A percentile compares a stretch with the other conserved stretches of the same genome.
Evolutionary conservation across 2,113 vertebrate genomes (phyloP).

Genomic region (Myiozetetes cayanensis): DNA sequence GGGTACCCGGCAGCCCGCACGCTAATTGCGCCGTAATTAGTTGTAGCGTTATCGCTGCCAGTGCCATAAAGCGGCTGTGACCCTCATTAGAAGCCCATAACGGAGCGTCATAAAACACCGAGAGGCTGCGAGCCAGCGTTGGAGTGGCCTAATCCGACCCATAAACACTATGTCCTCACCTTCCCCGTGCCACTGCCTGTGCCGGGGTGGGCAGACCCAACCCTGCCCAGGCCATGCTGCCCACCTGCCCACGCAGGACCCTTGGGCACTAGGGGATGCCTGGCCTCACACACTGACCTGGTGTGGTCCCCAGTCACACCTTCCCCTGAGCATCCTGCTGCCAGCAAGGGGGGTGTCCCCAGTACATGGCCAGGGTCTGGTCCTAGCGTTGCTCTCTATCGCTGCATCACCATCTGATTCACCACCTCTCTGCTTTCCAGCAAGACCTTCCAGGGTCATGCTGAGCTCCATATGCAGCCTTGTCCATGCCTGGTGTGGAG

Average conservation of each 20-base stretch:
- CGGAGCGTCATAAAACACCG: background rate
- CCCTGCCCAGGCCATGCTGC: background rate
- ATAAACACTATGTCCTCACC: slow-evolving; percentile 28
- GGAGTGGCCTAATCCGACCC: slow-evolving; percentile 36
- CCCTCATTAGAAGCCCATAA: slow-evolving; percentile 67
- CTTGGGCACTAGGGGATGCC: background rate
- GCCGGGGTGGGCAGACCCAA: background rate
- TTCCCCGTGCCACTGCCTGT: background rate
- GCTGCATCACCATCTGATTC: fast-evolving
- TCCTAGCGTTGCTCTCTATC: background rate
- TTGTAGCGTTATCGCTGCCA: slow-evolving; percentile 41
- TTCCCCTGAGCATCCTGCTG: background rate
- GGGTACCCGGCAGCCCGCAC: background rate
- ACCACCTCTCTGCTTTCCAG: background rate
- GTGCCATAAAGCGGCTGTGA: slow-evolving; percentile 58
- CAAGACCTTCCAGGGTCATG: background rate
- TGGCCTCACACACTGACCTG: fast-evolving
- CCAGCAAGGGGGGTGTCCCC: background rate
- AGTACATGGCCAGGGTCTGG: background rate
- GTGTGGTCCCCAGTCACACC: background rate
- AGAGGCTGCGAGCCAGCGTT: background rate
- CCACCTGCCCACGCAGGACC: fast-evolving
- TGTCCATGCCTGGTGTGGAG: fast-evolving
- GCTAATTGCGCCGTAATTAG: slow-evolving; percentile 57
- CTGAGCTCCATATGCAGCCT: background rate